Base-by-base conservation (phyloP, 1,140 invertebrate species). In the Varroa destructor region DNA sequence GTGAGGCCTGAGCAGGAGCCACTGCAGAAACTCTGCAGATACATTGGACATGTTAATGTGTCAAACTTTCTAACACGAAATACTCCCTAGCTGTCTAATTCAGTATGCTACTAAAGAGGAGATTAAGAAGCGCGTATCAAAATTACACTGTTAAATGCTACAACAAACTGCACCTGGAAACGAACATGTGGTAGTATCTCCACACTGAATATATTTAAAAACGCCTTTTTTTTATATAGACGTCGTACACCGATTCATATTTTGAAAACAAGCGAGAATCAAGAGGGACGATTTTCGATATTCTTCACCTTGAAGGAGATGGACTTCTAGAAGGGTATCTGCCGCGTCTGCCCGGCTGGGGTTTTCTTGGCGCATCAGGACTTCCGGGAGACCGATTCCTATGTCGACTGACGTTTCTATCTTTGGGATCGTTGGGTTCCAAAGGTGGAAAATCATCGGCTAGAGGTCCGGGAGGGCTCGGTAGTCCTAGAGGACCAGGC, bases 311-410 rank as follows among this genome's bases (percentile, higher is more conserved):
- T 40, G 1, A 1, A 1, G 14, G 61, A 40, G 61, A 67, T 1
- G 61, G 61, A 67, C 61, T 40, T 46, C 61, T 67, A 40, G 61
- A 46, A 43, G 61, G 61, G 8, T n/a, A 37, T 8, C 40, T 43
- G 1, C 36, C 40, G 12, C 12, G 61, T 6, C 3, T 25, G 57
- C 25, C 36, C 36, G 57, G 57, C 36, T 40, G 57, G 6, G 25
- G 36, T 37, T 46, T 14, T 46, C 61, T 40, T 37, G 61, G 61
- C 10, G 37, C 40, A n/a, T 4, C 61, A 1, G 14, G 61, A 67
- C 40, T 12, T 5, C 40, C 12, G 46, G 61, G 61, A 58, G 3
- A 12, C 57, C 25, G 40, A 67, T 67, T 46, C 14, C 40, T 40
- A 43, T 14, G 40, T 36, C 12, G 61, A 37, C 46, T 25, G 40